These are phyloP conservation scores for Galago senegalensis DNA, from an alignment of 2,797 vertebrate genomes.

Conservation along the genomic window DNA sequence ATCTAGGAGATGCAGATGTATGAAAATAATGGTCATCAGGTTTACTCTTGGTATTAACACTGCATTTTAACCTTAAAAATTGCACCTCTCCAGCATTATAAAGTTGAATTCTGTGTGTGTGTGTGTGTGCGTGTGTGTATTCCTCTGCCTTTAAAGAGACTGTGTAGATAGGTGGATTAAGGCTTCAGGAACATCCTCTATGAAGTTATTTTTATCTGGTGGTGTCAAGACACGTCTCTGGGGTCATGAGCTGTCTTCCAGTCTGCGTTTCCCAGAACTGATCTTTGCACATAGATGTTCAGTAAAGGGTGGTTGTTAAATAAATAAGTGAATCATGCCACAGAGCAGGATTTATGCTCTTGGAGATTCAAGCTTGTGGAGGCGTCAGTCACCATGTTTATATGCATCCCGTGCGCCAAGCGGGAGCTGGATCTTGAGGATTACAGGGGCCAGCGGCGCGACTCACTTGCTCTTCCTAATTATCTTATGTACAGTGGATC, in stretches of 20 bases:
- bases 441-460: neutral
- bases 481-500: neutral
- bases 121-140: neutral
- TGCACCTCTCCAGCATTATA: neutral
- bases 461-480: neutral
- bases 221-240: neutral
- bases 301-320: neutral
- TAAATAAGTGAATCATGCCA: neutral
- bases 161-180: neutral
- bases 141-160: neutral
- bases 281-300: conserved; percentile 24
- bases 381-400: conserved; percentile 4
- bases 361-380: neutral
- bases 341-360: neutral
- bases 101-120: neutral
- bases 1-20: neutral
- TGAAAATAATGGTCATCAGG: neutral
- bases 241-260: neutral
- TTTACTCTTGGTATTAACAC: neutral
- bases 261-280: neutral
- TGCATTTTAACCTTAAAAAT: conserved; percentile 7
- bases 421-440: neutral
- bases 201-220: neutral
- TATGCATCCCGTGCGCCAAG: neutral
- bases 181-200: neutral